Base-by-base conservation (phyloP, 2,888 invertebrate species). In the Drymonia ruficornis region DNA sequence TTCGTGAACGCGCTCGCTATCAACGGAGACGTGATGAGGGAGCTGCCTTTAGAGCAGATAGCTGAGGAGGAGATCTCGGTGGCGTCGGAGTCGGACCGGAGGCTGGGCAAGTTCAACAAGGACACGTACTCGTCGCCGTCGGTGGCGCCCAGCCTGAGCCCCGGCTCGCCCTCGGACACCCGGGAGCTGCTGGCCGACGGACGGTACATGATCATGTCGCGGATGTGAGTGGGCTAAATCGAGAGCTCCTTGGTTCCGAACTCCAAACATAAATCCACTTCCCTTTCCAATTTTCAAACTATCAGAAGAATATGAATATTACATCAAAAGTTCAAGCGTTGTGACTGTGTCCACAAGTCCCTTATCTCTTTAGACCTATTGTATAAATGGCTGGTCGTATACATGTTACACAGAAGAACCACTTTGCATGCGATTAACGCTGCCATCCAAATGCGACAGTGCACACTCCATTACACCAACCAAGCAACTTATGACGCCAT, bases 161-260 rank as follows among this genome's bases (percentile, higher is more conserved):
- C 95, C 0, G 94, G 94, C 13, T 94, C 95, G n/a, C 95, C 95
- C 0, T 94, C 94, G 45, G 95, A 96, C 82, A 95, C 95, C 12
- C 88, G 94, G 61, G 95, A 95, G 80, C 84, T 96, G 52, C 83
- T 95, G 16, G 84, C 93, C 6, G 94, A 94, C 72, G 94, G 94
- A 3, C 91, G 94, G 48, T 93, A 94, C 74, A 87, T 93, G 87
- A 74, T 90, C 62, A 90, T 93, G 91, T 93, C 93, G 56, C 84
- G 86, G 49, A 93, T 93, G 78, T 93, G 87, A 91, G 74, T 70
- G 49, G 59, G 59, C 56, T 74, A 67, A 67, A 56, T 72, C 77
- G 76, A 75, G 73, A 67, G 62, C 68, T 69, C 70, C 64, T 69
- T 61, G 61, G 59, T 63, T 67, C 63, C 57, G 56, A 64, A 65